These are phyloP conservation scores for Ochropleura leucogaster DNA, from an alignment of 2,888 invertebrate species.

Conservation along the genomic window DNA sequence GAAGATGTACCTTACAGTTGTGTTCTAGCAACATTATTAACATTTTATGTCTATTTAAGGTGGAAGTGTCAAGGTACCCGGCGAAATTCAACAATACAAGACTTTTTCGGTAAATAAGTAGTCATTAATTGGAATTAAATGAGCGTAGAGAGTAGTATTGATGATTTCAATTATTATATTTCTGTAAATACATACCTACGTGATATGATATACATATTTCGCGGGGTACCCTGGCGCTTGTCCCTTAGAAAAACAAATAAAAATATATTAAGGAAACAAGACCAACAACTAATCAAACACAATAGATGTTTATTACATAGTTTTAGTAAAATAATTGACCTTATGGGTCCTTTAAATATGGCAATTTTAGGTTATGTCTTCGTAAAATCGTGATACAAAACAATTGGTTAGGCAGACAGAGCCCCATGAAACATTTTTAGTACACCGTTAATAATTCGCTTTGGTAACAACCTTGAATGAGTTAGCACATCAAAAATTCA, in stretches of 20 bases:
- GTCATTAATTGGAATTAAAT: too few species aligned
- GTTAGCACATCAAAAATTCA: constrained; percentile 66
- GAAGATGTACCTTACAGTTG: background rate
- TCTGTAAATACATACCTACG: too few species aligned
- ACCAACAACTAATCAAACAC: constrained; percentile 7
- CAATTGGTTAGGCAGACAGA: constrained; percentile 26
- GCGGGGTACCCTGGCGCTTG: too few species aligned
- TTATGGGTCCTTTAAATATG: constrained; percentile 30
- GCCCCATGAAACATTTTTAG: constrained; percentile 45
- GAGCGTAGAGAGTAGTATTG: too few species aligned
- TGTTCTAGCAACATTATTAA: constrained; percentile 17
- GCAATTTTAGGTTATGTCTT: constrained; percentile 30
- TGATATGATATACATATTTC: too few species aligned
- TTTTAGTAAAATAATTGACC: constrained; percentile 18
- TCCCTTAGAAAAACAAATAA: background rate
- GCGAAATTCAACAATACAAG: too few species aligned
- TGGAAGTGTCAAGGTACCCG: too few species aligned
- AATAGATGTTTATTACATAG: constrained; percentile 18
- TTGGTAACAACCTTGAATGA: constrained; percentile 69
- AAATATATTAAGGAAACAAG: constrained; percentile 9
- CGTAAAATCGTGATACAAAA: constrained; percentile 24
- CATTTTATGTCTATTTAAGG: constrained; percentile 12
- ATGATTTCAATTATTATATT: too few species aligned
- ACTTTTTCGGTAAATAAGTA: too few species aligned
- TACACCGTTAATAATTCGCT: constrained; percentile 62